Conservation (phyloP, 2,113 vertebrate species). For the Xenopus tropicalis region UCB_Xtro_10.0 CM004443.2:35763501-35764000, state of each 20-base stretch:
- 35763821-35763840: slow-evolving; percentile 73
- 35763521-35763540: slow-evolving; percentile 64
- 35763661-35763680: slow-evolving; percentile 52
- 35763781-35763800: slow-evolving; percentile 73
- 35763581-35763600: slow-evolving; percentile 60
- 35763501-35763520: slow-evolving; percentile 64
- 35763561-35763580: slow-evolving; percentile 57
- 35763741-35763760: slow-evolving; percentile 59
- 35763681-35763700: slow-evolving; percentile 58
- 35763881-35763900: slow-evolving; percentile 60
- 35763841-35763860: slow-evolving; percentile 78
- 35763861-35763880: slow-evolving; percentile 56
- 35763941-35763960: slow-evolving; percentile 67
- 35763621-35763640: background rate
- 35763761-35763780: slow-evolving; percentile 72
- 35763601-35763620: slow-evolving; percentile 1
- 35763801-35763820: slow-evolving; percentile 64
- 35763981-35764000: slow-evolving; percentile 57
- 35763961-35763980: slow-evolving; percentile 77
- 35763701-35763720: slow-evolving; percentile 54
- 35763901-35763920: slow-evolving; percentile 74
- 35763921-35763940: slow-evolving; percentile 65
- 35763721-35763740: slow-evolving; percentile 74
- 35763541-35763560: slow-evolving; percentile 49
- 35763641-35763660: slow-evolving; percentile 56